These are phyloP conservation scores for Trimorus sp. DNA, from an alignment of 2,888 invertebrate genomes.

Conservation along the genomic window DNA sequence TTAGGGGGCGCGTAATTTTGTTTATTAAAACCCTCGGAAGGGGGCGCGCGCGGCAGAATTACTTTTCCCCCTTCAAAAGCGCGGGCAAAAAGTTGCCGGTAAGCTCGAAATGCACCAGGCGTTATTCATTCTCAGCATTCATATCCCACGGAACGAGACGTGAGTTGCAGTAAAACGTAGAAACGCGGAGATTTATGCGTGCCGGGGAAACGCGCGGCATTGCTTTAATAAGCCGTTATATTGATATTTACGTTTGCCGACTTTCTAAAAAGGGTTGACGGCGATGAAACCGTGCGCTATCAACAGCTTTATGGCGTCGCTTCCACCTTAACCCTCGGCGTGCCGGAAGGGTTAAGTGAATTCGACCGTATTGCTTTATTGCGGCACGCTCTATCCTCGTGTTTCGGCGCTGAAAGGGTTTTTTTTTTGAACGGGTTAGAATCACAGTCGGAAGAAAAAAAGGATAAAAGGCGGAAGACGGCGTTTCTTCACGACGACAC, in stretches of 20 bases:
- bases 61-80: constrained; percentile 31
- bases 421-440: constrained; percentile 69
- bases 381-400: constrained; percentile 69
- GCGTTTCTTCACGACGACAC: constrained; percentile 13
- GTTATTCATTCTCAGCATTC: constrained; percentile 61
- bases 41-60: constrained; percentile 26
- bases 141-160: constrained; percentile 57
- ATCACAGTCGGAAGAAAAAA: constrained; percentile 48
- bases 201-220: constrained; percentile 54
- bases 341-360: constrained; percentile 72
- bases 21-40: constrained; percentile 33
- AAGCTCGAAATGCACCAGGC: constrained; percentile 37
- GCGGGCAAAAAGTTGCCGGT: constrained; percentile 47
- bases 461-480: constrained; percentile 47
- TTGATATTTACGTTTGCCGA: constrained; percentile 62
- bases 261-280: constrained; percentile 70
- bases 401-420: constrained; percentile 67
- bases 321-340: constrained; percentile 74
- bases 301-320: constrained; percentile 73
- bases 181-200: constrained; percentile 59
- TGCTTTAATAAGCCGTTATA: constrained; percentile 64
- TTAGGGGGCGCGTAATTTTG: constrained; percentile 37
- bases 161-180: constrained; percentile 57
- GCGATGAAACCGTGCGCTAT: constrained; percentile 76
- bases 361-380: constrained; percentile 79